Conservation (phyloP, 2,888 invertebrate genomes). For the Sipha maydis region DNA sequence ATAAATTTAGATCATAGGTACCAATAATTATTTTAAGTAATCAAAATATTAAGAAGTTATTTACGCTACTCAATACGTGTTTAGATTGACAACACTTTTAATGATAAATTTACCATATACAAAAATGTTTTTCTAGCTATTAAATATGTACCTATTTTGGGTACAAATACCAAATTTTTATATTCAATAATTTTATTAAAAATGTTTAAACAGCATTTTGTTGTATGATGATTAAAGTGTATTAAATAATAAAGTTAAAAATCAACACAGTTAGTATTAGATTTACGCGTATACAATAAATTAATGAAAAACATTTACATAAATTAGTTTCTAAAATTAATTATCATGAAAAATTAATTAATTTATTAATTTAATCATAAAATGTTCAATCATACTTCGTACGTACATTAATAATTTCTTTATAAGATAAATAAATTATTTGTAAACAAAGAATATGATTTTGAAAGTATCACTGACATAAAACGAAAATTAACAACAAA, state of each 20-base stretch:
- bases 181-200: too few relatives aligned
- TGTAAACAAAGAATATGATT: slow-evolving; percentile 46
- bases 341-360: neutral
- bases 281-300: neutral
- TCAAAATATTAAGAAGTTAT: too few relatives aligned
- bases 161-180: too few relatives aligned
- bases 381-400: slow-evolving; percentile 6
- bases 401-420: neutral
- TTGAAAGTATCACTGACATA: neutral
- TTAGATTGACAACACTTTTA: too few relatives aligned
- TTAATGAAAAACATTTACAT: neutral
- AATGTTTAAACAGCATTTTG: too few relatives aligned
- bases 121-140: too few relatives aligned
- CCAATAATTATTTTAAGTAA: too few relatives aligned
- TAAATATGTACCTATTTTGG: too few relatives aligned
- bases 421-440: slow-evolving; percentile 10
- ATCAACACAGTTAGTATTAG: neutral
- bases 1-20: too few relatives aligned
- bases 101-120: too few relatives aligned
- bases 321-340: slow-evolving; percentile 25
- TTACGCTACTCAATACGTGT: too few relatives aligned
- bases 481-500: slow-evolving; percentile 38
- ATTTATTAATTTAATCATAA: slow-evolving; percentile 30
- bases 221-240: neutral
- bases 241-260: neutral